These are phyloP conservation scores for Acanthornis magna DNA, from an alignment of 2,797 vertebrate genomes.

Conservation along the genomic window DNA sequence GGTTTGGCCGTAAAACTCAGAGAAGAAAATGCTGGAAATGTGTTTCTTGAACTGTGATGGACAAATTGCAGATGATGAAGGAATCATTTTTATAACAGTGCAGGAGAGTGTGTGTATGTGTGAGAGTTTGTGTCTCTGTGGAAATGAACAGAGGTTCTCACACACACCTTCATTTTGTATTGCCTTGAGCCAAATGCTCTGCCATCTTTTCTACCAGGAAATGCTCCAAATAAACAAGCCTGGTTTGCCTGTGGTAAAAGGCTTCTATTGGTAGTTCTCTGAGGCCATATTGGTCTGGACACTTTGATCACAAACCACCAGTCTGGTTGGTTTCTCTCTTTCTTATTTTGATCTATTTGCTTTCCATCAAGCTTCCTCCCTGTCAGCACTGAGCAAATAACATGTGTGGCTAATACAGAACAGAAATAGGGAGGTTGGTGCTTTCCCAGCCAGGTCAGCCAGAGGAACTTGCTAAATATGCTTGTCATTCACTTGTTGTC, in stretches of 20 bases:
- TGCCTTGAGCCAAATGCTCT: neutral
- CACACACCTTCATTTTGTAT: neutral
- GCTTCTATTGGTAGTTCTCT: neutral
- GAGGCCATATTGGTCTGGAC: neutral
- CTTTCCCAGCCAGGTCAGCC: neutral
- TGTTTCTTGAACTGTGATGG: neutral
- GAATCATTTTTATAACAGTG: neutral
- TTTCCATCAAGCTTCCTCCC: neutral
- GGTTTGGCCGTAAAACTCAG: neutral
- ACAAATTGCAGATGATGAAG: neutral
- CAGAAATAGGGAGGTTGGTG: neutral
- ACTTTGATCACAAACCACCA: neutral
- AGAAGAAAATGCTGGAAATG: neutral
- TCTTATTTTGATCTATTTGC: neutral
- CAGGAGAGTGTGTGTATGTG: neutral
- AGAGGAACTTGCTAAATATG: conserved; percentile 4
- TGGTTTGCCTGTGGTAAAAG: neutral
- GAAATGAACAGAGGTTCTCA: neutral
- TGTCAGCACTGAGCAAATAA: neutral
- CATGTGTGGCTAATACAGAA: neutral
- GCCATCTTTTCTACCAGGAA: neutral
- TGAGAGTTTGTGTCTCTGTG: neutral
- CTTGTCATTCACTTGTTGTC: neutral
- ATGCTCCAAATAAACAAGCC: neutral
- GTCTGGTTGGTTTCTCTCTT: neutral